Evolutionary conservation across 2,888 invertebrate genomes (phyloP), one percentile per base, ranked within the genome.

Genomic region (Amphimallon solstitiale): DNA sequence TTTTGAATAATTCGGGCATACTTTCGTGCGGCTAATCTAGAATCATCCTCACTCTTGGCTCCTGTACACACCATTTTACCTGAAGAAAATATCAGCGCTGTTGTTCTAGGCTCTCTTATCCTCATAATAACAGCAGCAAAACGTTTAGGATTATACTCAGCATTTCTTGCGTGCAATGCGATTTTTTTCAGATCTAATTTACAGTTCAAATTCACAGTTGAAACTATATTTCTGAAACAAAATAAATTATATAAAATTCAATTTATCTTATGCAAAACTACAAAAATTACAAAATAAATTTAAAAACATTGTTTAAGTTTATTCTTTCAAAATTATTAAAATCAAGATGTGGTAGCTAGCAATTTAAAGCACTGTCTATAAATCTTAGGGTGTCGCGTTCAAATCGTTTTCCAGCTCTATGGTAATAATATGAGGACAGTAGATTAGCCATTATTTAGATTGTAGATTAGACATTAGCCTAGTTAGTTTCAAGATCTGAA

Each of bases 101-200:
- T 93, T 0, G 93, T 98, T 83, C 97, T 85, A 0, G 93, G 93
- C 82, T 93, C 98, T 76, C 87, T 88, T 82, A 90, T 94, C 78
- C 98, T 87, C 98, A 99, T 99, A 63, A 99, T 98, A 2, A 99
- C 98, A 38, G 98, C 98, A 56, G 98, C 97, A 86, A 99, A 99
- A 77, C 98, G 92, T 83, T 98, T 98, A 6, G 98, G 98, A 82
- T 99, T 99, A 80, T 98, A 99, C 83, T 99, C 98, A 1, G 98
- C 98, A 85, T 99, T 99, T 80, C 98, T 90, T 0, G 98, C 98
- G 81, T 97, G 97, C 1, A 98, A 84, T 0, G 98, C 98, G 75
- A 99, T 99, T 84, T 94, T 95, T 79, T 98, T 98, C 68, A 99
- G 85, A 79, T 99, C 98, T 72, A 98, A 84, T 83, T 95, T 95